These are phyloP conservation scores for Thamnaconus septentrionalis DNA, from an alignment of 2,113 vertebrate species.

Conservation along the genomic window DNA sequence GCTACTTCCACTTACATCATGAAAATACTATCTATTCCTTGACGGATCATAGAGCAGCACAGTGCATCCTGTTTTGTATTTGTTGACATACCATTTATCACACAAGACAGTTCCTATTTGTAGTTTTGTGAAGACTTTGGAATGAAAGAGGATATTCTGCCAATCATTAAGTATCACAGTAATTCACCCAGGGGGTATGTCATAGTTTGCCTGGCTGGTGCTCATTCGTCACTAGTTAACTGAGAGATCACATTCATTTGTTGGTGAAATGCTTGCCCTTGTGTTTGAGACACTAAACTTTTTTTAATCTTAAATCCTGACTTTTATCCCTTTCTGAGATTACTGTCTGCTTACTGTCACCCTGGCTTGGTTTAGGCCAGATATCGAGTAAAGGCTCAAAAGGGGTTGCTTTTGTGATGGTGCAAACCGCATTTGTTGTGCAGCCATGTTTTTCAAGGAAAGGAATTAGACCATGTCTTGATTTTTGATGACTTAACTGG, in stretches of 20 bases:
- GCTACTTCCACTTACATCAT: too few relatives aligned
- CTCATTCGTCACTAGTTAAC: constrained; percentile 5
- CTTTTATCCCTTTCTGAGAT: too few relatives aligned
- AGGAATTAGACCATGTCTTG: neutral
- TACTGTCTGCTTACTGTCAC: too few relatives aligned
- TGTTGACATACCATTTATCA: too few relatives aligned
- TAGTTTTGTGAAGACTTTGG: too few relatives aligned
- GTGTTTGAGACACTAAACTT: neutral
- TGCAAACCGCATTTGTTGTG: constrained; percentile 1
- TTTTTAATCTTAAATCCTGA: neutral
- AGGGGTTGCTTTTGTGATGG: neutral
- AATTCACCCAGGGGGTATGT: neutral
- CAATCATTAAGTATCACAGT: neutral
- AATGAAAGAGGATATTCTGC: neutral
- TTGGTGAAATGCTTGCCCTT: neutral
- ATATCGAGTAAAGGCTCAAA: neutral
- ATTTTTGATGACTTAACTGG: constrained; percentile 22
- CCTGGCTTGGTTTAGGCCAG: neutral
- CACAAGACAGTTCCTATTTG: too few relatives aligned
- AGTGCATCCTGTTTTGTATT: too few relatives aligned
- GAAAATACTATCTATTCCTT: too few relatives aligned
- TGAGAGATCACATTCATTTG: neutral
- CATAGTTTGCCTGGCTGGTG: neutral
- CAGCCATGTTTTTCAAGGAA: constrained; percentile 4
- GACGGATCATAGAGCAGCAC: too few relatives aligned